Percentiles rank a stretch among this genome's conserved stretches.
These are phyloP conservation scores for Pyrgus malvae DNA, from an alignment of 2,888 invertebrate species.

Conservation along the genomic window DNA sequence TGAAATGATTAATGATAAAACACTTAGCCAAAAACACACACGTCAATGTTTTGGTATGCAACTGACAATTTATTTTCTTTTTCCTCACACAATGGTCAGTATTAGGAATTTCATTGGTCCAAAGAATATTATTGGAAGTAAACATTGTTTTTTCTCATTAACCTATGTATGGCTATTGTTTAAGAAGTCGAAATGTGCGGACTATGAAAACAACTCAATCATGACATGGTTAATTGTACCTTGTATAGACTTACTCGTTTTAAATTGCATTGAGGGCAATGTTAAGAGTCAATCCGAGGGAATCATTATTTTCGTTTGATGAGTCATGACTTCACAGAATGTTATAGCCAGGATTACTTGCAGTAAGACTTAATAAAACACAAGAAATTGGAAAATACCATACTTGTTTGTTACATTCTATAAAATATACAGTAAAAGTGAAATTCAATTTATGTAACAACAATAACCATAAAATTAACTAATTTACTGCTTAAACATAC, in stretches of 20 bases:
- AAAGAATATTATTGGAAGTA: too few relatives aligned
- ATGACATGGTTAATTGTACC: not conserved
- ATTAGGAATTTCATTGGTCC: not conserved
- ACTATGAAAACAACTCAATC: constrained; percentile 1
- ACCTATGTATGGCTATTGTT: not conserved
- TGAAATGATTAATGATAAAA: constrained; percentile 7
- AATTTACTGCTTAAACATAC: too few relatives aligned
- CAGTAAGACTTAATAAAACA: not conserved
- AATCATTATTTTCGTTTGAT: not conserved
- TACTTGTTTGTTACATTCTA: too few relatives aligned
- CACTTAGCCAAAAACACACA: not conserved
- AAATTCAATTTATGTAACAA: too few relatives aligned
- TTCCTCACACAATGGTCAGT: not conserved
- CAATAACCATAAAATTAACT: too few relatives aligned
- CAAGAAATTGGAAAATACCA: too few relatives aligned
- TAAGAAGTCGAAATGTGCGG: not conserved
- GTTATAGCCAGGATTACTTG: too few relatives aligned
- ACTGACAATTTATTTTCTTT: not conserved
- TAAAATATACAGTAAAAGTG: too few relatives aligned
- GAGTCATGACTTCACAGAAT: not conserved
- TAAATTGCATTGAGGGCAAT: constrained; percentile 3
- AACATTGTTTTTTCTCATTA: not conserved
- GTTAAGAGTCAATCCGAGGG: not conserved
- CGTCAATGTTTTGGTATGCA: constrained; percentile 2
- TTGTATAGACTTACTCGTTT: not conserved